Percentiles rank a stretch among this genome's conserved stretches.
Conservation (phyloP, 2,113 vertebrate species). For the Chloebia gouldiae region DNA sequence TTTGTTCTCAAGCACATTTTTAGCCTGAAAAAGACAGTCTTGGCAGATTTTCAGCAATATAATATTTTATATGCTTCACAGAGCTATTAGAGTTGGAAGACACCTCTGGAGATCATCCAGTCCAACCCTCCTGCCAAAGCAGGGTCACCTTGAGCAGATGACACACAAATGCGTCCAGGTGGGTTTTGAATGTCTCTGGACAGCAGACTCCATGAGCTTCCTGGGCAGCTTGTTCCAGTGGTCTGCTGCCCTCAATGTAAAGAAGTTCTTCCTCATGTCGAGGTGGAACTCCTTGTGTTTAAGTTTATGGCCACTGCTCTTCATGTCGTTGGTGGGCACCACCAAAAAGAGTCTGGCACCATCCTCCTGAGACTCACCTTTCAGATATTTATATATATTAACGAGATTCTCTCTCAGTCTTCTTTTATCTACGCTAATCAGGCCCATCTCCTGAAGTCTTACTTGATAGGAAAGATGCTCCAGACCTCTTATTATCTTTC, state of each 20-base stretch:
- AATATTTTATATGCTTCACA: fast-evolving
- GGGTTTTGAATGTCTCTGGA: neutral
- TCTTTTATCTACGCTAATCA: neutral
- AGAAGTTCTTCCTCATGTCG: neutral
- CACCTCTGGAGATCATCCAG: neutral
- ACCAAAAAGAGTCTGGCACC: fast-evolving
- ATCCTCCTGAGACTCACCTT: neutral
- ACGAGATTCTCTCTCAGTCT: neutral
- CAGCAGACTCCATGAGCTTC: fast-evolving
- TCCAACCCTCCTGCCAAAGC: neutral
- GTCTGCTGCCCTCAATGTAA: neutral
- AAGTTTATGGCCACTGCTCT: neutral
- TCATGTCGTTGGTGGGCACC: neutral
- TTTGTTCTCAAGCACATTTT: neutral
- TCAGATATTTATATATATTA: neutral
- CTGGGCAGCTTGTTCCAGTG: neutral
- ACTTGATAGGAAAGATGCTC: neutral
- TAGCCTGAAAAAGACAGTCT: neutral
- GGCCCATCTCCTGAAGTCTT: neutral
- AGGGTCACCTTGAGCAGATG: neutral
- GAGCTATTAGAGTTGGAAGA: neutral
- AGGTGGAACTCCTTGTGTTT: neutral
- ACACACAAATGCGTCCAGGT: fast-evolving
- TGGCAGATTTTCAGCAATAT: neutral
- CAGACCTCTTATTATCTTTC: neutral